Evolutionary conservation across 1,140 invertebrate genomes (phyloP), one percentile per base, ranked within the genome.

Genomic region (Aphelenchoides besseyi): DNA sequence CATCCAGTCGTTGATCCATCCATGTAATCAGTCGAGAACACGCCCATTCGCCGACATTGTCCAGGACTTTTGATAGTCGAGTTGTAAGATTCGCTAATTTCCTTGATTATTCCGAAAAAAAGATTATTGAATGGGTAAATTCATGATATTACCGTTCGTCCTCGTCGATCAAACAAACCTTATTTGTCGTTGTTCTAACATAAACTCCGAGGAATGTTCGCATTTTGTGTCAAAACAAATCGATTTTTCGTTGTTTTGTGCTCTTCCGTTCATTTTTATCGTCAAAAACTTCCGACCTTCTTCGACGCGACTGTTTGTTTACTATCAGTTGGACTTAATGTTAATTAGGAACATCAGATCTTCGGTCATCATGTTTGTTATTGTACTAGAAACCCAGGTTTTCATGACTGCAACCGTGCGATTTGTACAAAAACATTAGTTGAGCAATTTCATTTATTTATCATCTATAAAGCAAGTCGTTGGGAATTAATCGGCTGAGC

Each of bases 171-270:
- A 70, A 33, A 72, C 63, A 67, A 36, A 69, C 33, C 33, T 72
- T 72, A 12, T 37, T 33, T 5, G 52, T 71, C n/a, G 71, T 69
- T 26, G 71, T 72, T 26, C 71, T 64, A 63, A 72, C 69, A 69
- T 72, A 63, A 54, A 72, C 69, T n/a, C 71, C 71, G 32, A 72
- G 36, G 28, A 57, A 41, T 36, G n/a, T n/a, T n/a, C n/a, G n/a
- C n/a, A n/a, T n/a, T n/a, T n/a, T n/a, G n/a, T n/a, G n/a, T n/a
- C n/a, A n/a, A n/a, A n/a, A n/a, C n/a, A n/a, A n/a, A n/a, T n/a
- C n/a, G n/a, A n/a, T n/a, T n/a, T n/a, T n/a, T n/a, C n/a, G n/a
- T n/a, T n/a, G n/a, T 29, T n/a, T 26, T 23, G 12, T 12, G 12
- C 41, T 12, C 41, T 48, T 48, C 23, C 41, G 41, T 23, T 48